phyloP scores from a whole-genome alignment of 2,113 vertebrate species.

The Sylvietta virens region DNA sequence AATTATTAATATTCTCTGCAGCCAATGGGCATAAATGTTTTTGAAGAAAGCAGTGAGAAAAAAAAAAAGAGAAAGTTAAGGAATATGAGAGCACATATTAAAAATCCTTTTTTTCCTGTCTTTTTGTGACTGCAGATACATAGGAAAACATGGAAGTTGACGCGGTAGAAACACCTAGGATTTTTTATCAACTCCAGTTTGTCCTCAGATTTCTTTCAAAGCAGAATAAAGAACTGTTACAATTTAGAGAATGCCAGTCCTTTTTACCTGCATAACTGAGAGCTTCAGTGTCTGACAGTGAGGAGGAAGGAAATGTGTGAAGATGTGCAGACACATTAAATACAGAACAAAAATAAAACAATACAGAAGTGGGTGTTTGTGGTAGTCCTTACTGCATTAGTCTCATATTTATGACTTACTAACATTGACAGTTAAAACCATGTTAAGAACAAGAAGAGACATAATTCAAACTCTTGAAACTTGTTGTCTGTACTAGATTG shows the following conservation, averaged over 20 bases:
- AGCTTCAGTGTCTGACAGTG: background rate
- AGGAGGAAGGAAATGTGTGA: background rate
- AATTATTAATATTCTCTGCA: background rate
- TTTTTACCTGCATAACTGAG: background rate
- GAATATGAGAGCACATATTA: background rate
- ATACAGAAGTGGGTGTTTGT: background rate
- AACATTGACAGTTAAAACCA: background rate
- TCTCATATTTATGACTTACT: background rate
- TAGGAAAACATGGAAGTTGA: background rate
- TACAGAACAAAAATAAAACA: background rate
- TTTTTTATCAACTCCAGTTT: conserved; percentile 16
- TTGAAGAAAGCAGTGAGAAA: background rate
- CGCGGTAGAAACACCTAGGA: background rate
- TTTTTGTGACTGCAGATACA: background rate
- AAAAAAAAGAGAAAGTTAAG: background rate
- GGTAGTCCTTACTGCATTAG: background rate
- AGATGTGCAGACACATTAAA: background rate
- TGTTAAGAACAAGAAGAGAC: background rate
- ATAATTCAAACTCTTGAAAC: background rate
- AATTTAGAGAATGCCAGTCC: background rate
- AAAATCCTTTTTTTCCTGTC: background rate
- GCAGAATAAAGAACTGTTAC: background rate
- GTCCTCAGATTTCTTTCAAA: conserved; percentile 49
- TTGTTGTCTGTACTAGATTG: background rate
- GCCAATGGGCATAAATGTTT: background rate